Base-by-base conservation (phyloP, 2,888 invertebrate genomes). In the Polymixis lichenea region DNA sequence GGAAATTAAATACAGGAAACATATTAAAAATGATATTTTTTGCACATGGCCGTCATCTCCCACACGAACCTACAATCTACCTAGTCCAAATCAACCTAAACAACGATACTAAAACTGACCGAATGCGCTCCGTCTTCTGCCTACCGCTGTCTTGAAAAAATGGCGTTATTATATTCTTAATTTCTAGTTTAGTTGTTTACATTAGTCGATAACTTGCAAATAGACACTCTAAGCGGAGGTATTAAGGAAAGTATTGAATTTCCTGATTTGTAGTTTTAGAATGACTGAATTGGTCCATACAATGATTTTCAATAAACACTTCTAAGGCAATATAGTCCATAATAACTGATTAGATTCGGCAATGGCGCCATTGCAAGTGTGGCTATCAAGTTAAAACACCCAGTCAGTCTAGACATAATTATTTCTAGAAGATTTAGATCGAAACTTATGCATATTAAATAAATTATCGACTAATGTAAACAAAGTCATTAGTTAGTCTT, bases 91-190 rank as follows among this genome's bases (percentile, higher is more conserved):
- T 84, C 86, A 87, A 88, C 88, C 89, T 85, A 81, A 43, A 81
- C 80, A 83, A 83, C 82, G 82, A 80, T 75, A 77, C 86, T 84
- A 83, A 73, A 80, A 89, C 89, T 89, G 89, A 89, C 89, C 89
- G 85, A 79, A 51, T 85, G 56, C 61, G 77, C 91, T 90, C 91
- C 91, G 79, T 80, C 82, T 82, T 87, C 89, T 87, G 89, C 88
- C 91, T 93, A 92, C 80, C 74, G 90, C 92, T 91, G 93, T 92
- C 92, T 92, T 91, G 90, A 93, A 91, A 92, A 91, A 92, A 87
- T 82, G 72, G 75, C 80, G 88, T 91, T 89, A 91, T 88, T 89
- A 85, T 84, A 78, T 78, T 82, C 83, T 84, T 84, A 84, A 51
- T 17, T 32, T 49, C 67, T 77, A 72, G 28, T 60, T 64, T 58